A percentile compares a stretch with the other conserved stretches of the same genome.
Evolutionary conservation across 2,888 invertebrate genomes (phyloP).

Genomic region (Acanthoscelides obtectus): DNA sequence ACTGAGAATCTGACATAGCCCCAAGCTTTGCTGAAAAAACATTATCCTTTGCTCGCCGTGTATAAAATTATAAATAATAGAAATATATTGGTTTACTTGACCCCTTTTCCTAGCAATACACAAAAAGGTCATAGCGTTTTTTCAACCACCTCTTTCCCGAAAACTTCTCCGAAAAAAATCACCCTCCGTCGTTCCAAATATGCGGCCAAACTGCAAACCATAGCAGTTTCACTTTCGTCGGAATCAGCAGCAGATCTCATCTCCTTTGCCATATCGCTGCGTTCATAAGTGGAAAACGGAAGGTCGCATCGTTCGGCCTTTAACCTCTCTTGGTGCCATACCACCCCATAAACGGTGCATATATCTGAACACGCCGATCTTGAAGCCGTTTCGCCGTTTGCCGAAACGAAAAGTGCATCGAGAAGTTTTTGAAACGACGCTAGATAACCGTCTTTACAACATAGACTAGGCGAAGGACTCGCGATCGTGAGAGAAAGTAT

Average conservation of each 20-base stretch:
- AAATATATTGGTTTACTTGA: too few species aligned
- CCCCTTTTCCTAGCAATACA: too few species aligned
- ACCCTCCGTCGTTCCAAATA: neutral
- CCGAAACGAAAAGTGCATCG: neutral
- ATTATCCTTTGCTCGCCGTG: too few species aligned
- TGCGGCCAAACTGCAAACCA: neutral
- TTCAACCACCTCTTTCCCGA: neutral
- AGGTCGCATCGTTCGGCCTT: neutral
- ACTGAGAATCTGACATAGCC: too few species aligned
- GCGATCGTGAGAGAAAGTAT: too few species aligned
- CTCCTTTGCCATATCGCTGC: neutral
- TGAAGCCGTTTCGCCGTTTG: neutral
- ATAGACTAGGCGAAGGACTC: too few species aligned
- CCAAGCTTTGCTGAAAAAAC: too few species aligned
- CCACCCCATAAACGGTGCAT: neutral
- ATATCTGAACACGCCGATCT: neutral
- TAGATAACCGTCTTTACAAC: too few species aligned
- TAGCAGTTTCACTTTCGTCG: neutral
- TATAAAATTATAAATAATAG: too few species aligned
- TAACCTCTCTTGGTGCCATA: neutral
- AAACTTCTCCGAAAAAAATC: neutral
- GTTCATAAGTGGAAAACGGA: neutral
- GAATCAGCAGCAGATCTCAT: neutral
- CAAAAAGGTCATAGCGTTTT: neutral
- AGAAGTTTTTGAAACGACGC: neutral